phyloP scores from a whole-genome alignment of 2,888 invertebrate genomes.

The Gari tellinella region DNA sequence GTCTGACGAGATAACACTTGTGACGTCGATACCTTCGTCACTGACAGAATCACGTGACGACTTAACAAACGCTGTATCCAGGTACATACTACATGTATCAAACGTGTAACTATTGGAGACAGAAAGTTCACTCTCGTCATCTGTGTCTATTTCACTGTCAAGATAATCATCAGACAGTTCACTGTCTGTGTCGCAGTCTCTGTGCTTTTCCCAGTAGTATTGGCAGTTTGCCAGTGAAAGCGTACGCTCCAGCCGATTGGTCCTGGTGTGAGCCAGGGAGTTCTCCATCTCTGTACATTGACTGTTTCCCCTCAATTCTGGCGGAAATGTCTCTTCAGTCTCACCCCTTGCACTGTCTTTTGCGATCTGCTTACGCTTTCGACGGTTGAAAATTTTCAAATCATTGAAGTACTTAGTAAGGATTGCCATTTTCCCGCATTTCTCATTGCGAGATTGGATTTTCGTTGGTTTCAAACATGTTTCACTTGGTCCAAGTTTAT shows the following conservation, averaged over 20 bases:
- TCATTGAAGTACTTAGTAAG: too few species aligned
- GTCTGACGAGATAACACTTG: slow-evolving; percentile 34
- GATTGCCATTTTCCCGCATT: too few species aligned
- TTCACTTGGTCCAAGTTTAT: too few species aligned
- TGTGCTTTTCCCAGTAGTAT: slow-evolving; percentile 26
- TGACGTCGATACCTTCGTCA: slow-evolving; percentile 50
- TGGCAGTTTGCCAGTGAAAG: slow-evolving; percentile 13
- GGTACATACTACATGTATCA: not conserved
- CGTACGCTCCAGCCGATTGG: too few species aligned
- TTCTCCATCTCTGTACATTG: too few species aligned
- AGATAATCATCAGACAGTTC: slow-evolving; percentile 7
- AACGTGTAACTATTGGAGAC: not conserved
- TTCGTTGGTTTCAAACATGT: too few species aligned
- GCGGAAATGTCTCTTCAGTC: too few species aligned
- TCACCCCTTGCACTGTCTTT: not conserved
- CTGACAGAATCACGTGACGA: slow-evolving; percentile 26
- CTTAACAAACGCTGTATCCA: slow-evolving; percentile 36
- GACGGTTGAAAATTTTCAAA: too few species aligned
- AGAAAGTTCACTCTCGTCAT: slow-evolving; percentile 1
- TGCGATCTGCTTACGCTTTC: not conserved
- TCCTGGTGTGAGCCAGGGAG: too few species aligned
- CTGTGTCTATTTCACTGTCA: slow-evolving; percentile 1
- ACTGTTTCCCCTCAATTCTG: too few species aligned
- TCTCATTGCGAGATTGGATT: too few species aligned
- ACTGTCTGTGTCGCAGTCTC: slow-evolving; percentile 20